Conservation (phyloP, 2,797 vertebrate genomes). For the Arnoldichthys spilopterus region DNA sequence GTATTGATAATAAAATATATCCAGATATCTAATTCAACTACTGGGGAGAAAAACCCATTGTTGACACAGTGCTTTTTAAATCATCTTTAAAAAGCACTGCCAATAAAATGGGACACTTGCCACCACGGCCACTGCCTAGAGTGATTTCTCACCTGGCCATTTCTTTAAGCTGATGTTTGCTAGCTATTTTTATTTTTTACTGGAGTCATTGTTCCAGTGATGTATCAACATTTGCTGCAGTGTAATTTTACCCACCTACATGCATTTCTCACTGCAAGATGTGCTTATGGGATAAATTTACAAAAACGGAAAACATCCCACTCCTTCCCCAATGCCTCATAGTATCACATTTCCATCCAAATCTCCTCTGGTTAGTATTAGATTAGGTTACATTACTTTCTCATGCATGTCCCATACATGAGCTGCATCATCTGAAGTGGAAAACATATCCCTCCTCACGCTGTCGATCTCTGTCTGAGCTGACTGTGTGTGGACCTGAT, state of each 20-base stretch:
- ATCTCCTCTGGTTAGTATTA: background rate
- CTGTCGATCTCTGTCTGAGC: background rate
- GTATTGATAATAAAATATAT: no score
- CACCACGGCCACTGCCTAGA: no score
- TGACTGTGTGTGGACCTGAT: background rate
- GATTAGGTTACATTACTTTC: background rate
- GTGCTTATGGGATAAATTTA: background rate
- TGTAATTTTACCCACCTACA: no score
- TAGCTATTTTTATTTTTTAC: no score
- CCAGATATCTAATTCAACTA: no score
- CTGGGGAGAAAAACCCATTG: no score
- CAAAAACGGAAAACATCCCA: background rate
- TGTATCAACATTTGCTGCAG: background rate
- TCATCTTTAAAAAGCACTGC: no score
- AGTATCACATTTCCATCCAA: background rate
- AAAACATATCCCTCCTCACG: background rate
- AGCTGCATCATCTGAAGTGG: background rate
- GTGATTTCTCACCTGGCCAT: no score
- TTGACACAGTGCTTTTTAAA: no score
- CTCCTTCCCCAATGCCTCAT: background rate
- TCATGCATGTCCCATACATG: background rate
- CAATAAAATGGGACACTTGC: no score
- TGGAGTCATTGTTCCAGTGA: background rate
- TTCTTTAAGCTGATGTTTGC: no score
- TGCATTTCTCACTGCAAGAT: background rate